Base-by-base conservation (phyloP, 1,140 invertebrate species). In the Bombyx mandarina region DNA sequence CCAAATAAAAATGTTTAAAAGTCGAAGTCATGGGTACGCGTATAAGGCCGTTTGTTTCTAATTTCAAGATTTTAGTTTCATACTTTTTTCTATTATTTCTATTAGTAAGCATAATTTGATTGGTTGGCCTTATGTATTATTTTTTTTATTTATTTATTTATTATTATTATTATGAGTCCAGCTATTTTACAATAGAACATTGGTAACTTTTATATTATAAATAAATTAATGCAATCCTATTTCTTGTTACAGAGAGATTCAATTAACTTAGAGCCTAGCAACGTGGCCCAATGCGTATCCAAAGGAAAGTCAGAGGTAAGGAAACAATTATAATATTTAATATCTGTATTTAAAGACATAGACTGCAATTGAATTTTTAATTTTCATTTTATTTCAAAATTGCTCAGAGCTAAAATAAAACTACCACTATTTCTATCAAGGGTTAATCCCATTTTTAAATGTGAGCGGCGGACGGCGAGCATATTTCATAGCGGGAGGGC, bases 281-380 rank as follows among this genome's bases (percentile, higher is more conserved):
- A 93, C 73, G 92, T 94, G 43, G 90, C 91, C 8, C 93, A 92
- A 81, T 95, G 94, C 71, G 93, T 95, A 52, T 94, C 93, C 42
- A 94, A 94, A 89, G 94, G 94, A 67, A 95, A 95, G 89, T 94
- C 93, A 60, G 93, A 95, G 91, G 94, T 95, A 85, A 91, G 88
- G 73, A 35, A 35, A 35, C 4, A 35, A 35, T 35, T 35, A 35
- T 35, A 35, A 35, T 5, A 2, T 35, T 3, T 35, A 3, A 35
- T 35, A 58, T 54, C 52, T 60, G 52, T 59, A 42, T 49, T 45
- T 52, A 45, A 35, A 35, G 18, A 6, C 7, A 49, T 7, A 49
- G 48, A 49, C 48, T 7, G 67, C 77, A 75, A 71, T 74, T 75
- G 12, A 18, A 74, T 75, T 79, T 71, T 68, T 60, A 72, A 63